Conservation (phyloP, 2,888 invertebrate genomes). For the Eupithecia centaureata region DNA sequence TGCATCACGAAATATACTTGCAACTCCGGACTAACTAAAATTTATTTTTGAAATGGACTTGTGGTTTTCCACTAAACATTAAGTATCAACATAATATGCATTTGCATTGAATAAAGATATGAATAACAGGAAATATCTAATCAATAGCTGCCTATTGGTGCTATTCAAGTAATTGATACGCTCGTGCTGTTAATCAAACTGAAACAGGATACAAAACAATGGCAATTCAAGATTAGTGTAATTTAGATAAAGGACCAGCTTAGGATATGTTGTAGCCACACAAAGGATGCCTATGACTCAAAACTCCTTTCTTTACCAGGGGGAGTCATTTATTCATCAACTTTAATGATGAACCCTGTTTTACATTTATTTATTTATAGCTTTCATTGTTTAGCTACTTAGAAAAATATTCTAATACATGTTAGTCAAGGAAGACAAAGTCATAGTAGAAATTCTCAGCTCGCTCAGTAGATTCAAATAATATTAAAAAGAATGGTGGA, state of each 20-base stretch:
- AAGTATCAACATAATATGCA: constrained; percentile 6
- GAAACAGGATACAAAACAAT: constrained; percentile 30
- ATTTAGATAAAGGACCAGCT: constrained; percentile 12
- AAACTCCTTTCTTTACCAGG: neutral
- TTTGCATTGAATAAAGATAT: constrained; percentile 33
- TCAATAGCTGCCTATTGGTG: constrained; percentile 22
- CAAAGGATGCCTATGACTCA: neutral
- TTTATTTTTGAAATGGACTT: constrained; percentile 1
- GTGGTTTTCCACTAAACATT: constrained; percentile 3
- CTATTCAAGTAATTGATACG: constrained; percentile 39
- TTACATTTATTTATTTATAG: neutral
- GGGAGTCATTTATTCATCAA: neutral
- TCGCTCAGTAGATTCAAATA: neutral
- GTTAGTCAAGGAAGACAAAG: neutral
- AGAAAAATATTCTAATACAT: neutral
- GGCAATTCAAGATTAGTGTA: constrained; percentile 6
- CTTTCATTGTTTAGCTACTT: neutral
- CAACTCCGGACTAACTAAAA: constrained; percentile 15
- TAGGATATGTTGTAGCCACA: neutral
- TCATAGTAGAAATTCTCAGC: neutral
- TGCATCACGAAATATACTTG: constrained; percentile 22
- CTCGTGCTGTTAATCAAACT: constrained; percentile 36
- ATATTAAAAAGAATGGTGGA: neutral
- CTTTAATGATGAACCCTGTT: neutral
- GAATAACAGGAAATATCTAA: constrained; percentile 44